A percentile compares a stretch with the other conserved stretches of the same genome.
These are phyloP conservation scores for Anguilla marmorata DNA, from an alignment of 2,797 vertebrate genomes.

Conservation along the genomic window DNA sequence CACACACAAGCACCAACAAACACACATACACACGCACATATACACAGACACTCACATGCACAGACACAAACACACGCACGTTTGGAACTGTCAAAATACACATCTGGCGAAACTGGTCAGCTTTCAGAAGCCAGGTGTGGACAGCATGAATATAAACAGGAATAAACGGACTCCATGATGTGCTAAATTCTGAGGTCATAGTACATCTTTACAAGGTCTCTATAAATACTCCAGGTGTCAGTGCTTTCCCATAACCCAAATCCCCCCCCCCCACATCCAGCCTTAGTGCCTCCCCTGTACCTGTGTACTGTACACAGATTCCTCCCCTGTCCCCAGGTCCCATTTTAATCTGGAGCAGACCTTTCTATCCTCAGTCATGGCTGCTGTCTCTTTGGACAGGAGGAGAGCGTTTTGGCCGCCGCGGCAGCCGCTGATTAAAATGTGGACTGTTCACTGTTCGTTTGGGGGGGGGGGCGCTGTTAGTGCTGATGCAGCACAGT, in stretches of 20 bases:
- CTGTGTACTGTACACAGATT: not conserved
- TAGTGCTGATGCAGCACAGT: conserved; percentile 45
- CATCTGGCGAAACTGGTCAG: not conserved
- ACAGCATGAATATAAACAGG: not conserved
- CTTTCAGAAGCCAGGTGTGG: not conserved
- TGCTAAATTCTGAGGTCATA: not conserved
- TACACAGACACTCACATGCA: not conserved
- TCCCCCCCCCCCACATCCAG: not conserved
- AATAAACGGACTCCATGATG: not conserved
- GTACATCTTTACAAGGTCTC: not conserved
- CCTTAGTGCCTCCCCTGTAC: not conserved
- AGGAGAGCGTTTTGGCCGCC: not conserved
- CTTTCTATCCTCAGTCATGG: conserved; percentile 45
- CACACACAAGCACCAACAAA: conserved; percentile 34
- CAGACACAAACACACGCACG: too few species aligned
- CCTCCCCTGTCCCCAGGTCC: conserved; percentile 31
- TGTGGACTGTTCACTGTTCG: conserved; percentile 8
- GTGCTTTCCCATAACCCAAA: not conserved
- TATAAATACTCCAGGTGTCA: conserved; percentile 3
- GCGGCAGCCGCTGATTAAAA: conserved; percentile 38
- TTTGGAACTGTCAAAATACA: not conserved
- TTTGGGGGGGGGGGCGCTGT: not conserved
- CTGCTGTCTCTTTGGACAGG: conserved; percentile 36
- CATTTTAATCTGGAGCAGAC: conserved; percentile 50
- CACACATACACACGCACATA: not conserved